phyloP scores from a whole-genome alignment of 1,140 invertebrate species.

The Pristionchus pacificus region DNA sequence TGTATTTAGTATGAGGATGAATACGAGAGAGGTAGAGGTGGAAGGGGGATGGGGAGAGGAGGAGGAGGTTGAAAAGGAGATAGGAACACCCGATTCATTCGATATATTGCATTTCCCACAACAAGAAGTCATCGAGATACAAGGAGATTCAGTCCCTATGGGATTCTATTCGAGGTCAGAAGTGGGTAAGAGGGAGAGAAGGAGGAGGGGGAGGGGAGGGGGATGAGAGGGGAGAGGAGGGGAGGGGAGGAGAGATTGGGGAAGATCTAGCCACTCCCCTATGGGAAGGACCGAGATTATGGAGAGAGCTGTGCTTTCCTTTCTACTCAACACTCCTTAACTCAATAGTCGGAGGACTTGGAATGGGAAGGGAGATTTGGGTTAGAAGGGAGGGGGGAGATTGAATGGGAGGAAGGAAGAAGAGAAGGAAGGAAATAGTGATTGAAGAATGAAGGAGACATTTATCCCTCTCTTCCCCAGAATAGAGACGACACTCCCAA shows the following conservation, averaged over 20 bases:
- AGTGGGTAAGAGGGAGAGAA: too few species aligned
- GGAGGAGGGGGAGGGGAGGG: too few species aligned
- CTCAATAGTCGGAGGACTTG: too few species aligned
- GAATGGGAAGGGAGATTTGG: not conserved
- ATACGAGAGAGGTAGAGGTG: too few species aligned
- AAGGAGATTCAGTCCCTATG: not conserved
- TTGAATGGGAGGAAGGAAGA: not conserved
- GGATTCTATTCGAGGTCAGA: not conserved
- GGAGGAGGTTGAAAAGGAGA: too few species aligned
- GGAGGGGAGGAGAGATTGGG: not conserved
- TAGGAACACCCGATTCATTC: too few species aligned
- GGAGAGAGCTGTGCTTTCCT: not conserved
- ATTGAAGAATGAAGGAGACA: not conserved
- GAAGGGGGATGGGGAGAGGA: too few species aligned
- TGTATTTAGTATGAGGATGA: too few species aligned
- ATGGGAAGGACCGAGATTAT: not conserved
- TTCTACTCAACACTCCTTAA: too few species aligned
- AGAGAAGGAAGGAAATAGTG: not conserved
- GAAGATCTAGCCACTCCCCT: not conserved
- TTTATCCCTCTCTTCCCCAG: not conserved
- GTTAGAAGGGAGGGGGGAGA: not conserved
- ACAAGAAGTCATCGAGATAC: too few species aligned
- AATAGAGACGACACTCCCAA: too few species aligned
- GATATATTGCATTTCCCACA: too few species aligned
- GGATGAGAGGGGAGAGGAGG: not conserved